Conservation (phyloP, 2,113 vertebrate genomes). For the Nanorana parkeri region DNA sequence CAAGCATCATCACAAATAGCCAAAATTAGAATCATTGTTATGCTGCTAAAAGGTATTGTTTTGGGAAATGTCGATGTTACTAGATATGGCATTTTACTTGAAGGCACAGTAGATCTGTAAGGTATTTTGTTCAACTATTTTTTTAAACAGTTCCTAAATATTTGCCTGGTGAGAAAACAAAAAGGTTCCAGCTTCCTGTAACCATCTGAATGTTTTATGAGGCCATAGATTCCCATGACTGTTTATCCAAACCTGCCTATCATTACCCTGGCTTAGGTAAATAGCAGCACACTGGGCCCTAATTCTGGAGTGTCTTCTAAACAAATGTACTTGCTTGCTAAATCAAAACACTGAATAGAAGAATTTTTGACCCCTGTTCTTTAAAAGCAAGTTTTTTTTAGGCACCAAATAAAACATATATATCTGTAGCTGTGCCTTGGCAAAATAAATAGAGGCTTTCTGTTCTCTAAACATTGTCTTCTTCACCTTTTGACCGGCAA, state of each 20-base stretch:
- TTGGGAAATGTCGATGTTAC: too few relatives aligned
- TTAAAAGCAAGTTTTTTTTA: constrained; percentile 40
- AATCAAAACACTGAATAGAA: constrained; percentile 21
- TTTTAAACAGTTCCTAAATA: neutral
- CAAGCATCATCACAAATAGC: too few relatives aligned
- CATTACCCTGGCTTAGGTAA: constrained; percentile 18
- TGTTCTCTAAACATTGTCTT: constrained; percentile 50
- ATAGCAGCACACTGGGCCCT: constrained; percentile 17
- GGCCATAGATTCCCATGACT: constrained; percentile 33
- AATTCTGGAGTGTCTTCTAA: constrained; percentile 4
- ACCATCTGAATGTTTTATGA: constrained; percentile 16
- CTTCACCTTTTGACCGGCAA: constrained; percentile 42
- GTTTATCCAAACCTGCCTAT: constrained; percentile 18
- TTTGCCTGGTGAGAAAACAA: neutral
- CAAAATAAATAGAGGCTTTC: constrained; percentile 57
- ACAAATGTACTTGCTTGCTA: constrained; percentile 26
- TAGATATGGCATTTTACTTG: too few relatives aligned
- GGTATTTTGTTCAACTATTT: neutral
- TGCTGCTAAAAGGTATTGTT: too few relatives aligned
- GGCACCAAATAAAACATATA: constrained; percentile 42
- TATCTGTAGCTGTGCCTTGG: constrained; percentile 26
- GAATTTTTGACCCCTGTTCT: constrained; percentile 30
- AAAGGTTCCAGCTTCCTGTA: neutral
- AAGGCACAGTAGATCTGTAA: too few relatives aligned
- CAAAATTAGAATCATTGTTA: too few relatives aligned